These are phyloP conservation scores for Cisticola juncidis DNA, from an alignment of 2,113 vertebrate genomes.

Conservation along the genomic window DNA sequence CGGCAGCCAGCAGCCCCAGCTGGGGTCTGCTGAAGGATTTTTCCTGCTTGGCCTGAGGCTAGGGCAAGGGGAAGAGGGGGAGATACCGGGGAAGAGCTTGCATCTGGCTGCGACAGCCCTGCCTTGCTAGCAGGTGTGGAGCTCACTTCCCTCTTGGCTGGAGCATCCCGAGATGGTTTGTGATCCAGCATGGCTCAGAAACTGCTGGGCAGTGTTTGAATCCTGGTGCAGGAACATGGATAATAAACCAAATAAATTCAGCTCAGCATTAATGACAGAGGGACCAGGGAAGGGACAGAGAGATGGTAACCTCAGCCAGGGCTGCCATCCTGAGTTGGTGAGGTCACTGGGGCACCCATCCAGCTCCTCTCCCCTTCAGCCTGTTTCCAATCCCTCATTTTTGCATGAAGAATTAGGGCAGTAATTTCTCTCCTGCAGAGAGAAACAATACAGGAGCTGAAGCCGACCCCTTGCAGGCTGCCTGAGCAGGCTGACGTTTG, in stretches of 20 bases:
- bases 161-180: conserved; percentile 8
- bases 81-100: neutral
- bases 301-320: neutral
- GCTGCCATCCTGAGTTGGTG: neutral
- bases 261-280: neutral
- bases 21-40: conserved; percentile 55
- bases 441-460: conserved; percentile 30
- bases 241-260: neutral
- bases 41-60: conserved; percentile 51
- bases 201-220: neutral
- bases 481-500: neutral
- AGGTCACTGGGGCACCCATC: neutral
- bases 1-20: conserved; percentile 31
- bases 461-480: conserved; percentile 19
- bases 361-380: conserved; percentile 17
- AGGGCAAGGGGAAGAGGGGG: neutral
- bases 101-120: neutral
- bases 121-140: neutral
- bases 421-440: conserved; percentile 7
- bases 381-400: neutral
- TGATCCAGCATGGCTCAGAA: neutral
- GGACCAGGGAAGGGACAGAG: neutral
- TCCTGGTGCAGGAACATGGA: neutral
- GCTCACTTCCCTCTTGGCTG: conserved; percentile 12
- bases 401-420: conserved; percentile 29